Evolutionary conservation across 2,888 invertebrate genomes (phyloP), one percentile per base, ranked within the genome.

Genomic region (Leistus spinibarbis): DNA sequence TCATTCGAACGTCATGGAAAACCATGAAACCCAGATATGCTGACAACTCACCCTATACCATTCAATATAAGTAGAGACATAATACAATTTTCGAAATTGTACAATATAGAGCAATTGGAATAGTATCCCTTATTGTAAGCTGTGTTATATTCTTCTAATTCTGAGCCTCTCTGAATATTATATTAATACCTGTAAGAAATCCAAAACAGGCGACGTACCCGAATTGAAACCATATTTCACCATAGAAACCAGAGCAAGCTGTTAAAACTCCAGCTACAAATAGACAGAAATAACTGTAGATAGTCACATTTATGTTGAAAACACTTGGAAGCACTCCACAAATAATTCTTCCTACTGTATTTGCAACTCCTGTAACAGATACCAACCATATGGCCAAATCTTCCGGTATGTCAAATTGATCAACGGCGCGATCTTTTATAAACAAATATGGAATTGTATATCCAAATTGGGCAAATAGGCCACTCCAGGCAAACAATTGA

Each of bases 301-400:
- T 63, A 19, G 78, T 76, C 2, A 80, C 78, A 53, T 64, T 5
- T 3, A 53, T 13, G 19, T n/a, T 13, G 4, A 57, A 2, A 5
- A 54, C 2, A 27, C 54, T 20, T 7, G 69, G 65, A 23, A 76
- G 9, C 24, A 92, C 84, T 0, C 96, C 96, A 79, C 95, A 94
- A 13, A 91, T 85, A 17, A 97, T 89, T 86, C 97, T 92, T 64
- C 96, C 96, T 57, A 96, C 82, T 0, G 96, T 96, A 83, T 97
- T 98, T 1, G 95, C 90, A 54, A 96, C 89, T 27, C 98, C 98
- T 79, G 97, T 94, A 3, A 92, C 88, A 0, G 96, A 92, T 54
- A 97, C 88, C 69, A 97, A 87, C 82, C 91, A 90, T 5, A 91
- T 88, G 0, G 91, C 89, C 1, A 87, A 83, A 0, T 83, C 80